Base-by-base conservation (phyloP, 2,797 vertebrate genomes). In the Cetoscarus ocellatus region DNA sequence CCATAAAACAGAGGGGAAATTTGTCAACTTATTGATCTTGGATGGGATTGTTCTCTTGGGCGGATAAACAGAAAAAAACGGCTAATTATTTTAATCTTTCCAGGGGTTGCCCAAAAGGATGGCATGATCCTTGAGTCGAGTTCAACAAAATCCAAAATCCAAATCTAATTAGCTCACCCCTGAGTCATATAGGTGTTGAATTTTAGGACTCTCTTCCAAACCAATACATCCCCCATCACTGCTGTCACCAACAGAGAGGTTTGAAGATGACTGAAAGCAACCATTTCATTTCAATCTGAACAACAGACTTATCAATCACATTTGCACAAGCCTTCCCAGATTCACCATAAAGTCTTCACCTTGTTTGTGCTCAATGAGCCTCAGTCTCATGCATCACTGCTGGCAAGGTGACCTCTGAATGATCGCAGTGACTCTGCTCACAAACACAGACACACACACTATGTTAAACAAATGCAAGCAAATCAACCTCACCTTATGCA, bases 291-390 rank as follows among this genome's bases (percentile, higher is more conserved):
- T n/a, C 14, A n/a, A n/a, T 14, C 77, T 27, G 43, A 45, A 9
- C 1, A 35, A 71, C 75, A 45, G 69, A 61, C 69, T 70, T 39
- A 17, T 69, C 62, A 70, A 71, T 86, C 77, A 71, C 61, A 69
- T 87, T 83, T 76, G 65, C 61, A 73, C 27, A 10, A 62, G 56
- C 61, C 59, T 80, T 65, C 79, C 27, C 57, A 67, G 81, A 88
- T 64, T 48, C 71, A 82, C 71, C 65, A 77, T 64, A 61, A 81
- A 81, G 77, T 76, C 88, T 89, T 77, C 10, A 62, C 91, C 84
- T 94, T 95, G 79, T 95, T 87, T 86, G 92, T 94, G 84, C 88
- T 95, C 84, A 93, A 94, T 85, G 94, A 95, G 66, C 94, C 95
- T 54, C 94, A 91, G 90, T 67, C 90, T 95, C 80, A 95, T 96